Evolutionary conservation across 2,888 invertebrate genomes (phyloP).

Genomic region (Cantharis flavilabris): DNA sequence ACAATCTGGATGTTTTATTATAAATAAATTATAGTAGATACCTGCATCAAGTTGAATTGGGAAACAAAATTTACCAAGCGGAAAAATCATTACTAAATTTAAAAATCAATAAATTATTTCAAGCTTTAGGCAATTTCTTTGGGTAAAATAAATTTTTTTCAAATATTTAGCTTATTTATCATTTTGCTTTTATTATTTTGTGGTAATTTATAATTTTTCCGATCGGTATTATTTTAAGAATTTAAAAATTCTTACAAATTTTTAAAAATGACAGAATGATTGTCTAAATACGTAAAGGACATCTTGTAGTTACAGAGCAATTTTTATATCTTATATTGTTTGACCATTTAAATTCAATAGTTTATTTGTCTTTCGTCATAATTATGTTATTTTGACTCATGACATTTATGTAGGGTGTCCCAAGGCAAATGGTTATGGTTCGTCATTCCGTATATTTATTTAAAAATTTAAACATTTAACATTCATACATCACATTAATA

Average conservation of each 20-base stretch:
- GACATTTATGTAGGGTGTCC: slow-evolving; percentile 8
- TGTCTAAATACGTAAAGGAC: slow-evolving; percentile 44
- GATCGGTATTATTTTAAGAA: neutral
- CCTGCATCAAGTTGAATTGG: too few species aligned
- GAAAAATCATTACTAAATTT: too few species aligned
- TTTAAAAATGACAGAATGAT: slow-evolving; percentile 42
- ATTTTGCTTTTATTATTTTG: too few species aligned
- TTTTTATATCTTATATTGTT: slow-evolving; percentile 19
- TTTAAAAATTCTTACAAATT: neutral
- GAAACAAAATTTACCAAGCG: too few species aligned
- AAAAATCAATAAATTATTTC: too few species aligned
- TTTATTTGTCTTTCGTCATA: slow-evolving; percentile 19
- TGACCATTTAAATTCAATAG: slow-evolving; percentile 17
- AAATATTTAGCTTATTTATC: too few species aligned
- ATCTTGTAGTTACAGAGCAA: slow-evolving; percentile 40
- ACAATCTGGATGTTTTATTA: too few species aligned
- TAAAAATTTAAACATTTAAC: neutral
- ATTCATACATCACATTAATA: neutral
- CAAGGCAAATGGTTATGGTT: neutral
- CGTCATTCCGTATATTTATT: slow-evolving; percentile 3
- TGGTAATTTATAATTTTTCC: neutral
- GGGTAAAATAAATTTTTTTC: too few species aligned
- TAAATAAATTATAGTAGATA: too few species aligned
- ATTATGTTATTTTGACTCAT: slow-evolving; percentile 1
- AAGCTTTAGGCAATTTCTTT: too few species aligned